Percentiles rank a stretch among this genome's conserved stretches.
Evolutionary conservation across 2,113 vertebrate genomes (phyloP).

Genomic region (Megaceryle torquata): DNA sequence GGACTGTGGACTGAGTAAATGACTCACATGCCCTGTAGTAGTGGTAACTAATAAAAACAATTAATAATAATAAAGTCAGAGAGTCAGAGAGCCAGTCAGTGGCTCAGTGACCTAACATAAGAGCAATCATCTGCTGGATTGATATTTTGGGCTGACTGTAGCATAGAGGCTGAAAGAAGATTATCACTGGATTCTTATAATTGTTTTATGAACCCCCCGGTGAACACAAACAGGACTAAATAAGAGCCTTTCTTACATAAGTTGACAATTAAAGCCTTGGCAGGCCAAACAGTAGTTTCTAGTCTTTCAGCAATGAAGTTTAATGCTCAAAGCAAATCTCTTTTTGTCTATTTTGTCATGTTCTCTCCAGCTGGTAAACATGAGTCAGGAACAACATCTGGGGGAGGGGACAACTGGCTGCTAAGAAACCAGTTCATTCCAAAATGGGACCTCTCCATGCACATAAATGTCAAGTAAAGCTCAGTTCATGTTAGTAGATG

Average conservation of each 20-base stretch:
- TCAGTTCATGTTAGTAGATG: neutral
- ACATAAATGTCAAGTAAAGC: neutral
- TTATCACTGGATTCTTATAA: constrained; percentile 68
- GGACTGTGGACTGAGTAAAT: neutral
- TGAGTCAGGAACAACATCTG: constrained; percentile 29
- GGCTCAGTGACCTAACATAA: neutral
- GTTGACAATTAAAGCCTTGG: constrained; percentile 64
- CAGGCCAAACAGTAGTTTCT: constrained; percentile 66
- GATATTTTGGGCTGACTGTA: constrained; percentile 53
- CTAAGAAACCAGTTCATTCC: neutral
- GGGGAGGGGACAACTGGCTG: neutral
- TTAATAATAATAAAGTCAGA: constrained; percentile 48
- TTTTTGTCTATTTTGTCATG: constrained; percentile 39
- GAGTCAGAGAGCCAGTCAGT: neutral
- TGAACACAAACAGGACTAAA: constrained; percentile 70
- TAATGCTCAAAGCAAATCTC: constrained; percentile 54
- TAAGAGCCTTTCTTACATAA: constrained; percentile 43
- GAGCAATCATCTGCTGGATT: neutral
- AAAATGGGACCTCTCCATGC: neutral
- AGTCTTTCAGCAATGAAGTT: constrained; percentile 63
- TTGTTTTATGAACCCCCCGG: constrained; percentile 66
- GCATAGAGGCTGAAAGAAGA: constrained; percentile 68
- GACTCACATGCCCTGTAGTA: constrained; percentile 29
- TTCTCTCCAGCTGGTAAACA: constrained; percentile 41
- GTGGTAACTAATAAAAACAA: constrained; percentile 41